Conservation (phyloP, 2,113 vertebrate genomes). For the Plecturocebus donacophilus region DNA sequence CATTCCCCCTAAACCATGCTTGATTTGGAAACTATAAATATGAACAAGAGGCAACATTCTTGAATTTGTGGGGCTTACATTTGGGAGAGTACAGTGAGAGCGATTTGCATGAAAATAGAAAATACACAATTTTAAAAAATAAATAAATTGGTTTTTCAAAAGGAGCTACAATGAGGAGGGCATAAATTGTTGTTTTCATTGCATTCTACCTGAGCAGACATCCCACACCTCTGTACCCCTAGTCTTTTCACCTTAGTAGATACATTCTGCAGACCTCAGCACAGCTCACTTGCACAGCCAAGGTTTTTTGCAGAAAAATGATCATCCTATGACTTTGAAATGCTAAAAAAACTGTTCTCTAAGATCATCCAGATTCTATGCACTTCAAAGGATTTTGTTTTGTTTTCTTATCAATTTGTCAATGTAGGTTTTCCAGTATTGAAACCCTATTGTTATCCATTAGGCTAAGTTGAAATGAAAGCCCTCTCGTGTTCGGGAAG, state of each 20-base stretch:
- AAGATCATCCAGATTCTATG: not conserved
- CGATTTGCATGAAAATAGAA: not conserved
- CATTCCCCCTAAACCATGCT: not conserved
- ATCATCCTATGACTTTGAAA: not conserved
- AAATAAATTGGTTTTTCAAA: not conserved
- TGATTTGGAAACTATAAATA: not conserved
- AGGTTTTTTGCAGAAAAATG: not conserved
- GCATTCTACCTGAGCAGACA: not conserved
- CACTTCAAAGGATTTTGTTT: not conserved
- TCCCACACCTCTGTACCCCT: not conserved
- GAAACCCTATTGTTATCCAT: not conserved
- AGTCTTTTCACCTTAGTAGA: not conserved
- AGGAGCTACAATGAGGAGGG: not conserved
- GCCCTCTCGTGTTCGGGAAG: fast-evolving
- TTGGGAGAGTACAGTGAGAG: not conserved
- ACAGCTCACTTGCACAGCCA: not conserved
- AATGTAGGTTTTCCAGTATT: not conserved
- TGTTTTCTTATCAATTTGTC: not conserved
- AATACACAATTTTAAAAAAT: not conserved
- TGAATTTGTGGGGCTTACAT: not conserved
- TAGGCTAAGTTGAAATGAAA: not conserved
- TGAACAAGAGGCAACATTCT: not conserved
- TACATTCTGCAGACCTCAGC: not conserved
- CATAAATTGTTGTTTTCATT: not conserved
- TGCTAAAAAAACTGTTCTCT: not conserved